Percentiles rank a stretch among this genome's conserved stretches.
phyloP scores from a whole-genome alignment of 2,113 vertebrate species.

The Limanda limanda region DNA sequence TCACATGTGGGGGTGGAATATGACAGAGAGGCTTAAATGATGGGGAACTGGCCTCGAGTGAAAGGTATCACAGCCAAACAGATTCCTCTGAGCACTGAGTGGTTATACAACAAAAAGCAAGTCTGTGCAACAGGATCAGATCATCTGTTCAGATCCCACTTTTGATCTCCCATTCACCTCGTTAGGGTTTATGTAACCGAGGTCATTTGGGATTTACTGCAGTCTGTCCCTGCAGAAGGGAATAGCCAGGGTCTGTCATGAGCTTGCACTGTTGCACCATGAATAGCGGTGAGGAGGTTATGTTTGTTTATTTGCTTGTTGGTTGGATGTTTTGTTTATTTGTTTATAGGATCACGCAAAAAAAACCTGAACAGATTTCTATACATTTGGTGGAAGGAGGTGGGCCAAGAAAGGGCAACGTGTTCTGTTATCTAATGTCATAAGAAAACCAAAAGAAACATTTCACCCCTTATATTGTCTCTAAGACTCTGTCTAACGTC shows the following conservation, averaged over 20 bases:
- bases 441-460: no score
- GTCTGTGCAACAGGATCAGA: conserved; percentile 32
- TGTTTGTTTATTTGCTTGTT: no score
- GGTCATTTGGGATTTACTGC: conserved; percentile 14
- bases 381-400: no score
- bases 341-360: no score
- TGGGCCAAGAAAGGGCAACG: no score
- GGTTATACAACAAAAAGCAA: conserved; percentile 37
- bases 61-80: background rate
- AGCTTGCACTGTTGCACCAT: background rate
- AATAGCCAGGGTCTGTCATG: background rate
- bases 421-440: no score
- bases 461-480: no score
- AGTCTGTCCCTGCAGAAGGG: no score
- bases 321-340: no score
- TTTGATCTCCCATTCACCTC: conserved; percentile 3
- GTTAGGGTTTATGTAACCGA: conserved; percentile 33
- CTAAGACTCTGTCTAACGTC: no score
- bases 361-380: no score
- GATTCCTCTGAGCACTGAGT: conserved; percentile 33
- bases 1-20: conserved; percentile 3
- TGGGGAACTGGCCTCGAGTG: conserved; percentile 8
- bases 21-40: conserved; percentile 2
- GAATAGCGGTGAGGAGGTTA: no score
- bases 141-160: conserved; percentile 34